These are phyloP conservation scores for Cheumatopsyche charites DNA, from an alignment of 1,140 invertebrate species.

Conservation along the genomic window DNA sequence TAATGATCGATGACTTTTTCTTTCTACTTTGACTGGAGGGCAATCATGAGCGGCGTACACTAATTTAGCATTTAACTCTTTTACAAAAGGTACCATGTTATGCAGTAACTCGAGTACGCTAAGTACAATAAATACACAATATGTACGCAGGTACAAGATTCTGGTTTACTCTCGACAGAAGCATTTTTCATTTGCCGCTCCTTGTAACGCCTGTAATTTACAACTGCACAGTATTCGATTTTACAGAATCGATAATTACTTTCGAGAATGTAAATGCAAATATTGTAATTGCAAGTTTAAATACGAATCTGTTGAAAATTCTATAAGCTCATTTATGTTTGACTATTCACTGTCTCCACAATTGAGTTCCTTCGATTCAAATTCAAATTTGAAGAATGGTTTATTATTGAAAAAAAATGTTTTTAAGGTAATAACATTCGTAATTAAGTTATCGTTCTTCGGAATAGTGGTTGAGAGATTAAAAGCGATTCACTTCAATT, in stretches of 20 bases:
- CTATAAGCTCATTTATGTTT: too few relatives aligned
- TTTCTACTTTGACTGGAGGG: background rate
- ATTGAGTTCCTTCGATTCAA: too few relatives aligned
- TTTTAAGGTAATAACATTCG: too few relatives aligned
- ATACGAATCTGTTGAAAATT: too few relatives aligned
- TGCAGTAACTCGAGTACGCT: slow-evolving; percentile 10
- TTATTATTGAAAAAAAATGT: too few relatives aligned
- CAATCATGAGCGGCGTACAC: slow-evolving; percentile 10
- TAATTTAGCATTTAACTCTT: slow-evolving; percentile 20
- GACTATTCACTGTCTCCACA: too few relatives aligned
- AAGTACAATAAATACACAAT: too few relatives aligned
- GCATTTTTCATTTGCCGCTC: slow-evolving; percentile 11
- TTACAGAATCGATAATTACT: slow-evolving; percentile 16
- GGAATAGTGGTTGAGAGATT: background rate
- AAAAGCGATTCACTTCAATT: slow-evolving; percentile 14
- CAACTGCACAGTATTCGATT: slow-evolving; percentile 11
- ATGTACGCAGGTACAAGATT: too few relatives aligned
- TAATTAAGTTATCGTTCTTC: slow-evolving; percentile 27
- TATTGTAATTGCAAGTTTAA: too few relatives aligned
- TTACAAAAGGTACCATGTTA: slow-evolving; percentile 13
- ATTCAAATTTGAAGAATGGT: too few relatives aligned
- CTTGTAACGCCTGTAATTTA: slow-evolving; percentile 19
- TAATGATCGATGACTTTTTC: background rate
- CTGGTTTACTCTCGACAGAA: background rate
- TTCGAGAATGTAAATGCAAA: background rate